Evolutionary conservation across 37 sponge, comb jelly and placozoan genomes (phyloP), one percentile per base, ranked within the genome.

Genomic region (Aplysina aerophoba): DNA sequence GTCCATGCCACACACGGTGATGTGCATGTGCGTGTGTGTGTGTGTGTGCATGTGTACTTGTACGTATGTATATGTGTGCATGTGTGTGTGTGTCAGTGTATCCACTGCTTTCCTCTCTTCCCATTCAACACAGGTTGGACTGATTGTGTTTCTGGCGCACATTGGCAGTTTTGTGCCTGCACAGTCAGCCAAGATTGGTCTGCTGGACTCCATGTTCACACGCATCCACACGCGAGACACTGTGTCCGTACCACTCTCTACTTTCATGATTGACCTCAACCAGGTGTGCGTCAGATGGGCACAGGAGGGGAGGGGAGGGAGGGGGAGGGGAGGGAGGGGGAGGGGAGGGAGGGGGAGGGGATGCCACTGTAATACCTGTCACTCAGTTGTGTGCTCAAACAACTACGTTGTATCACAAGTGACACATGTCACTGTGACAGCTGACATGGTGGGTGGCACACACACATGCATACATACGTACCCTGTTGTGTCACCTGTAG

Each of bases 101-200:
- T 8, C 8, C 50, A n/a, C n/a, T n/a, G 15, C 39, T 21, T 27
- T 14, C 14, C 82, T 37, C 41, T 14, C 22, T 41, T 22, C 63
- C 38, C 53, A 30, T 61, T 57, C 31, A n/a, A 8, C 21, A 19
- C 85, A 96, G 97, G 90, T 92, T 82, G 99, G 91, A 54, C 85
- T 99, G 63, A 97, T 99, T 54, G 94, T 94, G 55, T 99, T 92
- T 81, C 79, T 99, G 84, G 99, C 96, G 15, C 99, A 99, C 81
- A 89, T 99, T 65, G 99, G 99, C 15, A 87, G 96, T 59, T 95
- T 95, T 85, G 96, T 99, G 20, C 99, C 99, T 17, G 99, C 99
- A 20, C 90, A 93, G 33, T 62, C 64, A 30, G 99, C 96, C 44
- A 82, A 82, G 58, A 91, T 99, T 62, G 94, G 99, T 34, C 24